Percentiles rank a stretch among this genome's conserved stretches.
Conservation (phyloP, 2,113 vertebrate species). For the Todiramphus chloris region DNA sequence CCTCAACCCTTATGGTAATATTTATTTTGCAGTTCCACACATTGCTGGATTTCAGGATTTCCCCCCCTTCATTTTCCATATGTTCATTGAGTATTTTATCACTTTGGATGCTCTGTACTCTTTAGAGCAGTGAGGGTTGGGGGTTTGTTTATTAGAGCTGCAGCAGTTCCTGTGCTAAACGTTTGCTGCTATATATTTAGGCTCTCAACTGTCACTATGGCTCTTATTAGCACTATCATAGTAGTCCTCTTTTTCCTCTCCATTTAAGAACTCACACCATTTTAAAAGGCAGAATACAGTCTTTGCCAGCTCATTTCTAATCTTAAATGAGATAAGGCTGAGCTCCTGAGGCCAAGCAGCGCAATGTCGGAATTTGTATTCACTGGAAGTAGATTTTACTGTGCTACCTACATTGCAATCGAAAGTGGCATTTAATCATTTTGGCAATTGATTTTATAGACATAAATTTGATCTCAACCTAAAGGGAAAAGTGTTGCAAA, state of each 20-base stretch:
- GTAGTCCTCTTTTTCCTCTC: slow-evolving; percentile 38
- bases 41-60: slow-evolving; percentile 25
- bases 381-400: background rate
- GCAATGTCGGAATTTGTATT: background rate
- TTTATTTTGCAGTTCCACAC: slow-evolving; percentile 56
- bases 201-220: slow-evolving; percentile 10
- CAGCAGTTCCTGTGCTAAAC: slow-evolving; percentile 24
- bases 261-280: slow-evolving; percentile 54
- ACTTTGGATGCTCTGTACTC: background rate
- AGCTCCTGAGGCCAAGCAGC: slow-evolving; percentile 14
- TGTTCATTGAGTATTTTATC: slow-evolving; percentile 28
- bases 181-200: slow-evolving; percentile 32
- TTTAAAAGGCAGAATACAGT: slow-evolving; percentile 24
- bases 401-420: background rate
- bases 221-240: slow-evolving; percentile 13
- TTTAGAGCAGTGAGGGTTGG: background rate
- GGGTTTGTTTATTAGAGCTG: slow-evolving; percentile 33
- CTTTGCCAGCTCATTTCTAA: slow-evolving; percentile 57
- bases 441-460: slow-evolving; percentile 18
- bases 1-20: slow-evolving; percentile 57
- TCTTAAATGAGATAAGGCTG: slow-evolving; percentile 38
- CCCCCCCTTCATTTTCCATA: slow-evolving; percentile 33
- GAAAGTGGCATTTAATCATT: slow-evolving; percentile 49
- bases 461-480: background rate
- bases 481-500: background rate